Base-by-base conservation (phyloP, 1,140 invertebrate species). In the Idris sp. region DNA sequence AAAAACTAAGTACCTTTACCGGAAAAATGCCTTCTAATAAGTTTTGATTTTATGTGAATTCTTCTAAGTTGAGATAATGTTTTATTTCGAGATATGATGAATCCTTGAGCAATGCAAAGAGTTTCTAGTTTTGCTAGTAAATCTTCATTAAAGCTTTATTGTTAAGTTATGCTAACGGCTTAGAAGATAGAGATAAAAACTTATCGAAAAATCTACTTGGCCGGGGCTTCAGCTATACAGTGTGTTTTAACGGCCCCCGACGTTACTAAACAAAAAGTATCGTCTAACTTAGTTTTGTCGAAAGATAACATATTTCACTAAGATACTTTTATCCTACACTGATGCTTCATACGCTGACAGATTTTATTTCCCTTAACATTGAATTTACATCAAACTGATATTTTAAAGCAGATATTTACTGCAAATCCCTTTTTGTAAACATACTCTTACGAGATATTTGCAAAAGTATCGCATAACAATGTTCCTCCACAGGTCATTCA, bases 81-180 rank as follows among this genome's bases (percentile, higher is more conserved):
- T 26, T 14, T 19, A 35, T 58, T 58, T 26, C 25, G 15, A 13
- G 22, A 22, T 9, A 58, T 35, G 53, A 58, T 30, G 40, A 58
- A 58, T 58, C 40, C 8, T 15, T 7, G 11, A 0, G 53, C 28
- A 26, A 44, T 16, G 53, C 38, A 18, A 33, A 44, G 40, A 44
- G 53, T 58, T 58, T 58, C 36, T 30, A 40, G n/a, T n/a, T 33
- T 58, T 11, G 38, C 1, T 9, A 26, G 38, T 58, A 35, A 58
- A 58, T 58, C 53, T 58, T 58, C 53, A 40, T 58, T 44, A 58
- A n/a, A 58, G 53, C 53, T 58, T 58, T 44, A 58, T 58, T 58
- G 53, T 58, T 44, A 40, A 58, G 53, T 58, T 58, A 44, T 44
- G 53, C 53, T 44, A 58, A 58, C 40, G 44, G 41, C 40, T 58